phyloP scores from a whole-genome alignment of 2,113 vertebrate species.

The Motacilla alba region DNA sequence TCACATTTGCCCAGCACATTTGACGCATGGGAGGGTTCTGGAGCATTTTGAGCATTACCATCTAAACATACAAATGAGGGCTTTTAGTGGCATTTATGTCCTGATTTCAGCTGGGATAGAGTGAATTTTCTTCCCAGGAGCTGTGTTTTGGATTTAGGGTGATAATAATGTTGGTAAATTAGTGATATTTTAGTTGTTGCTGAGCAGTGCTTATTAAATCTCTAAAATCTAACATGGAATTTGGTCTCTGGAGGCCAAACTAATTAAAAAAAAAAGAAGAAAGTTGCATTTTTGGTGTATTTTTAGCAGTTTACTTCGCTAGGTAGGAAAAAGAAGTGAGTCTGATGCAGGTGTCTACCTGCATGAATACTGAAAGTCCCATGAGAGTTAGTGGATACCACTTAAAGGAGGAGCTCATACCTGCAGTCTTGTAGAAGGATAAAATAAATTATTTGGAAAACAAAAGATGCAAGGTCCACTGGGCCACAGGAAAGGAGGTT shows the following conservation, averaged over 20 bases:
- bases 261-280: not conserved
- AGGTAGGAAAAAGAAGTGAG: not conserved
- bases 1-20: not conserved
- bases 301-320: not conserved
- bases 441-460: not conserved
- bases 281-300: not conserved
- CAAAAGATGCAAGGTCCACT: not conserved
- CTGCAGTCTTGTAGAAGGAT: not conserved
- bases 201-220: not conserved
- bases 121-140: not conserved
- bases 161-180: not conserved
- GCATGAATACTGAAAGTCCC: not conserved
- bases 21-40: not conserved
- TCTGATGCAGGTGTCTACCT: not conserved
- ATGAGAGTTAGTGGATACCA: not conserved
- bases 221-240: not conserved
- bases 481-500: not conserved
- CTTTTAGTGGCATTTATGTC: not conserved
- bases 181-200: not conserved
- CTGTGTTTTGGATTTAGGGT: not conserved
- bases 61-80: not conserved
- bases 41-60: not conserved
- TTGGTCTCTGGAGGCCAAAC: not conserved
- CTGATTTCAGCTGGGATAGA: not conserved
- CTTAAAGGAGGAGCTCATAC: not conserved